A percentile compares a stretch with the other conserved stretches of the same genome.
Evolutionary conservation across 2,797 vertebrate species (phyloP).

Genomic region (Atherinosoma microstoma): DNA sequence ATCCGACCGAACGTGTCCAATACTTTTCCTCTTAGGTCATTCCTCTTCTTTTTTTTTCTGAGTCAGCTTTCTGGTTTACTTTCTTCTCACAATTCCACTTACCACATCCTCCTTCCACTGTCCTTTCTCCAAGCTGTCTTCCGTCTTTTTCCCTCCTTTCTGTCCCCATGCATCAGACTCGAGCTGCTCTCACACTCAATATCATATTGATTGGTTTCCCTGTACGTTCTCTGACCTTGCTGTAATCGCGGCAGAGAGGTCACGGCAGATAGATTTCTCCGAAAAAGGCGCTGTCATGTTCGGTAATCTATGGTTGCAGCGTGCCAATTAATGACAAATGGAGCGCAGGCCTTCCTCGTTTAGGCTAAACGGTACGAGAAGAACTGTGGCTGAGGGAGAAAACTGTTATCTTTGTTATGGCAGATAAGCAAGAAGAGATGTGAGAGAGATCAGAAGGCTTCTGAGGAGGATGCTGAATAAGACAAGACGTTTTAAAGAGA

Average conservation of each 20-base stretch:
- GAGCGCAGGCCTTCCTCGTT: slow-evolving; percentile 55
- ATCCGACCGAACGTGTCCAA: slow-evolving; percentile 14
- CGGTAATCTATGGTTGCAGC: slow-evolving; percentile 76
- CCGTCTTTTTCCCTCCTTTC: slow-evolving; percentile 26
- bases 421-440: slow-evolving; percentile 34
- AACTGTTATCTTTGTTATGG: slow-evolving; percentile 18
- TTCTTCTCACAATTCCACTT: slow-evolving; percentile 17
- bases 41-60: background rate
- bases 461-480: slow-evolving; percentile 36
- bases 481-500: slow-evolving; percentile 38
- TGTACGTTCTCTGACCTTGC: slow-evolving; percentile 82
- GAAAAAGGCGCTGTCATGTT: slow-evolving; percentile 81
- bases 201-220: slow-evolving; percentile 77
- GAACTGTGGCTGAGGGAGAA: slow-evolving; percentile 2
- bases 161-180: slow-evolving; percentile 45
- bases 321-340: slow-evolving; percentile 77
- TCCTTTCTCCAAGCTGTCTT: slow-evolving; percentile 17
- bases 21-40: slow-evolving; percentile 13
- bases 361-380: slow-evolving; percentile 46
- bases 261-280: slow-evolving; percentile 76
- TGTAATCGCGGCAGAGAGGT: slow-evolving; percentile 79
- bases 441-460: slow-evolving; percentile 33
- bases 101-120: slow-evolving; percentile 1
- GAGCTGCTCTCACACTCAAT: slow-evolving; percentile 67
- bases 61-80: background rate